phyloP scores from a whole-genome alignment of 2,888 invertebrate genomes.

The Diarsia mendica region DNA sequence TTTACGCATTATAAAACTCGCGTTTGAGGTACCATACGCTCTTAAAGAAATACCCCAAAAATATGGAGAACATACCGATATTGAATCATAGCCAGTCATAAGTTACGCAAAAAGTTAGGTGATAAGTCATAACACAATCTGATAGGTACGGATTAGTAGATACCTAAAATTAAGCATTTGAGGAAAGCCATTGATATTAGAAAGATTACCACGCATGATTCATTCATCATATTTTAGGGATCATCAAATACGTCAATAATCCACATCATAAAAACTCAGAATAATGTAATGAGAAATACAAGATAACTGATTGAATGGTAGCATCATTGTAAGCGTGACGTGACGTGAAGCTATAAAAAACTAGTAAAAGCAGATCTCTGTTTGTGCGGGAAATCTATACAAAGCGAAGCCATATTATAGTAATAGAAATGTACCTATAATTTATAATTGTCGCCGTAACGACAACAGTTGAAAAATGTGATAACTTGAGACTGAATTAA shows the following conservation, averaged over 20 bases:
- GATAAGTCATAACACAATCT: constrained; percentile 15
- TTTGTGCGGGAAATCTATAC: not conserved
- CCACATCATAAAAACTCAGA: not conserved
- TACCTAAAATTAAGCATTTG: not conserved
- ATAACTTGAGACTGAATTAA: not conserved
- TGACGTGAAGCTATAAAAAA: rapidly evolving
- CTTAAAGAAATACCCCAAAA: not conserved
- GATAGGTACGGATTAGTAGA: not conserved
- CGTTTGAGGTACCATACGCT: too few relatives aligned
- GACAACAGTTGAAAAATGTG: not conserved
- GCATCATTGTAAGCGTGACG: not conserved
- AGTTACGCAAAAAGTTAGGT: not conserved
- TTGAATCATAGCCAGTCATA: not conserved
- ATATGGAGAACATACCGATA: not conserved
- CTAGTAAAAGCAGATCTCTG: not conserved
- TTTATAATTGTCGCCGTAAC: not conserved
- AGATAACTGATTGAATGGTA: not conserved
- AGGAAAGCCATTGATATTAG: not conserved
- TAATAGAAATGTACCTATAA: too few relatives aligned
- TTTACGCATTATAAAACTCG: too few relatives aligned
- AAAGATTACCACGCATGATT: constrained; percentile 10
- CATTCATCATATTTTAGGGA: not conserved
- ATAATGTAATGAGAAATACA: not conserved
- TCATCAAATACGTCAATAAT: not conserved
- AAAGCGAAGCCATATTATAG: not conserved